These are phyloP conservation scores for Erythrocercus mccallii DNA, from an alignment of 2,113 vertebrate species.

Conservation along the genomic window DNA sequence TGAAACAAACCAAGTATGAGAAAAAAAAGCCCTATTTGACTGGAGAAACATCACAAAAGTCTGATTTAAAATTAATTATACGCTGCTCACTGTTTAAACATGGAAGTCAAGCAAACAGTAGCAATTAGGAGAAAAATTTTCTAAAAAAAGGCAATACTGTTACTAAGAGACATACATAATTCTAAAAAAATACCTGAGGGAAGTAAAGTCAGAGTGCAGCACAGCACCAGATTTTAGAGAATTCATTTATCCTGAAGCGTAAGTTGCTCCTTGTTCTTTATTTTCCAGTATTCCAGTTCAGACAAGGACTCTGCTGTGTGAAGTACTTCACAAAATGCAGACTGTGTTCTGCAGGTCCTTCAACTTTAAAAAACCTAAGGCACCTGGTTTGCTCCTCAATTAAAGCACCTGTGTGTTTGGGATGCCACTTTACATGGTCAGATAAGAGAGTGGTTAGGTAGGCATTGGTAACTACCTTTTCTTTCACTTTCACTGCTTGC, in stretches of 20 bases:
- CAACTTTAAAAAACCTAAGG: neutral
- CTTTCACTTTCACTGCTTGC: neutral
- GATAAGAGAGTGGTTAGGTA: neutral
- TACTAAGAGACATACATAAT: neutral
- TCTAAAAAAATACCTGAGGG: neutral
- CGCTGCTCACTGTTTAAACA: neutral
- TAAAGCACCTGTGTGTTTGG: neutral
- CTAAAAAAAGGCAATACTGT: neutral
- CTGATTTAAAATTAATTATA: neutral
- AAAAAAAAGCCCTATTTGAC: neutral
- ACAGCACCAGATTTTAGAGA: neutral
- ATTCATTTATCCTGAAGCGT: neutral
- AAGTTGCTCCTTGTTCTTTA: neutral
- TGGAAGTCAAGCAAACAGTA: neutral
- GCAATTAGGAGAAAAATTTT: neutral
- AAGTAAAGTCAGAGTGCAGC: neutral
- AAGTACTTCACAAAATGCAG: neutral
- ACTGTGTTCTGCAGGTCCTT: neutral
- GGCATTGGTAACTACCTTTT: neutral
- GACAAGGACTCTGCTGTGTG: neutral
- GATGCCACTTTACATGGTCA: neutral
- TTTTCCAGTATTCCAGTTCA: neutral
- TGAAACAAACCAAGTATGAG: slow-evolving; percentile 8
- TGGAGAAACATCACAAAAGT: neutral
- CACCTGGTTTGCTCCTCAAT: neutral